Evolutionary conservation across 2,888 invertebrate species (phyloP), one percentile per base, ranked within the genome.

Genomic region (Brachypterus glaber): DNA sequence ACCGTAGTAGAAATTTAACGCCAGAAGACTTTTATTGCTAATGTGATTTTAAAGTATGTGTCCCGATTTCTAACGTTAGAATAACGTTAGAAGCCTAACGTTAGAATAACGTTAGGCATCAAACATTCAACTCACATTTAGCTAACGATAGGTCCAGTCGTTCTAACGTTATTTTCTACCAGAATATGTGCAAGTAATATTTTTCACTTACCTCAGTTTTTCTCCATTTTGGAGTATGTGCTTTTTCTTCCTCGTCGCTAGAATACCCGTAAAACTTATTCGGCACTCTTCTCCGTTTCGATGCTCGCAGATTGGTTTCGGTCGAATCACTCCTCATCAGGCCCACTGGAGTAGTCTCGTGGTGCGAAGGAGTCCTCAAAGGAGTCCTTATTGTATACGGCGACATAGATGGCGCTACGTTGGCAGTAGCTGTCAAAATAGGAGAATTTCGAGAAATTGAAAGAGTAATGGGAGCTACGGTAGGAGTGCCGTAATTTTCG

Each of bases 231-330:
- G 77, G 74, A 63, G 12, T 67, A 52, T 41, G 68, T 30, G 44
- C 40, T 11, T 27, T 27, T 11, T 72, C 69, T 45, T 88, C 88
- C 52, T 88, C 88, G 50, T 87, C 88, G 59, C 87, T 87, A 1
- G 87, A 84, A 59, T 88, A 88, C 0, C 88, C 89, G 57, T 88
- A 89, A 60, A 89, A 89, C 56, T 81, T 83, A 55, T 88, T 88
- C 0, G 86, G 88, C 17, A 87, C 79, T 26, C 88, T 67, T 52
- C 84, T 73, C 41, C 88, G 74, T 63, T 88, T 87, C 1, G 88
- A 88, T 1, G 79, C 76, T 24, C 87, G 70, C 55, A 64, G 56
- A 9, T 21, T 21, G 12, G 65, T 77, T 52, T 82, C 47, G 4
- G 43, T 39, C 4, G 51, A 42, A 27, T 33, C 31, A 24, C 15